Conservation (phyloP, 1,140 invertebrate species). For the Platyscapa corneri region DNA sequence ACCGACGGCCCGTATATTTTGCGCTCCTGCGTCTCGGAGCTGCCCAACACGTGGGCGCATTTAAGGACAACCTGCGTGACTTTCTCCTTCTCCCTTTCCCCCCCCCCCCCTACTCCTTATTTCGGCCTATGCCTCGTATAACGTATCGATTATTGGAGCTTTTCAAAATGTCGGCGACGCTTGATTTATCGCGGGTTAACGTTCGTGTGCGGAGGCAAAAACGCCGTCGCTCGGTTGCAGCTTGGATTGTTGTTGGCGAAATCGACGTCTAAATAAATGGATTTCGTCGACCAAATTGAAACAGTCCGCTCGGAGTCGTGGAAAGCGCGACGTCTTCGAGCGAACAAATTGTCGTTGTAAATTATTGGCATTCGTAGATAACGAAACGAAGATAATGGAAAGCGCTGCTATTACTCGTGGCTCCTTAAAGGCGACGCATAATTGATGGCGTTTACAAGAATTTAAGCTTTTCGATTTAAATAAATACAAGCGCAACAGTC, state of each 20-base stretch:
- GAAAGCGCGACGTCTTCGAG: too few species aligned
- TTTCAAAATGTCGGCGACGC: neutral
- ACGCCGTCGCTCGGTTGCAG: too few species aligned
- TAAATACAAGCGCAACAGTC: neutral
- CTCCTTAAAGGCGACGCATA: neutral
- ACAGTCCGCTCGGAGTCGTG: too few species aligned
- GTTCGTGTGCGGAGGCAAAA: too few species aligned
- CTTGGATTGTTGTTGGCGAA: too few species aligned
- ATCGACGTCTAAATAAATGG: too few species aligned
- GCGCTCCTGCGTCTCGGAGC: constrained; percentile 48
- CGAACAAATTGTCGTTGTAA: too few species aligned
- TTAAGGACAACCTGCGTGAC: constrained; percentile 57
- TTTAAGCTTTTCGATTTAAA: neutral
- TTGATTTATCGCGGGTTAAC: neutral
- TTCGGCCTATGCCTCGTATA: neutral
- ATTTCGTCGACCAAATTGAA: too few species aligned
- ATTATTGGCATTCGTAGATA: too few species aligned
- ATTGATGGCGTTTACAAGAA: neutral
- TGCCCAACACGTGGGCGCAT: constrained; percentile 60
- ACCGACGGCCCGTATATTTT: constrained; percentile 64
- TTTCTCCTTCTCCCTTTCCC: constrained; percentile 35
- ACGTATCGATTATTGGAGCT: neutral
- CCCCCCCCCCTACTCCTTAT: neutral
- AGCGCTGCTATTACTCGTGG: neutral
- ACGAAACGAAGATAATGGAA: neutral